Conservation (phyloP, 2,888 invertebrate genomes). For the Apotomis betuletana region DNA sequence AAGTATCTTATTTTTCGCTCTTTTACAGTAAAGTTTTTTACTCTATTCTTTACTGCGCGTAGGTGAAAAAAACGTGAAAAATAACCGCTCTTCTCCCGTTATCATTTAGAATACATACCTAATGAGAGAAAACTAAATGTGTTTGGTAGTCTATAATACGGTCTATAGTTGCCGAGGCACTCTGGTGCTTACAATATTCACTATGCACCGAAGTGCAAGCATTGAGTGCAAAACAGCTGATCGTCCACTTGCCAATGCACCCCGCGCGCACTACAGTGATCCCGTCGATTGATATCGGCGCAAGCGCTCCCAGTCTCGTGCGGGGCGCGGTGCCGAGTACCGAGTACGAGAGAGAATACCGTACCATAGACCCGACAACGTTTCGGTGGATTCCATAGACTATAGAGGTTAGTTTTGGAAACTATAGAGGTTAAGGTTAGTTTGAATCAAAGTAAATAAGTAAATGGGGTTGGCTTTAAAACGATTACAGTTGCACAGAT, state of each 20-base stretch:
- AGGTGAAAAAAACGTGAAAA: too few relatives aligned
- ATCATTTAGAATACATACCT: too few relatives aligned
- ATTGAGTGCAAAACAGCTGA: conserved; percentile 19
- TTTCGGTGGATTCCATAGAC: not conserved
- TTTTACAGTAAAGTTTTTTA: too few relatives aligned
- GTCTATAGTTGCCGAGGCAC: too few relatives aligned
- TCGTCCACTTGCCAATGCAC: conserved; percentile 17
- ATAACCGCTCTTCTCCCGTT: too few relatives aligned
- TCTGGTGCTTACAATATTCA: not conserved
- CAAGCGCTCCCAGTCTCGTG: conserved; percentile 36
- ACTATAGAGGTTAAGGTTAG: not conserved
- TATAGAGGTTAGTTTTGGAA: conserved; percentile 1
- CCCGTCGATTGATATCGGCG: conserved; percentile 36
- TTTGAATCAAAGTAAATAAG: too few relatives aligned
- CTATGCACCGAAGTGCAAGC: not conserved
- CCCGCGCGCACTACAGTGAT: conserved; percentile 20
- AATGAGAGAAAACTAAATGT: too few relatives aligned
- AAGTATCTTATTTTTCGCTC: too few relatives aligned
- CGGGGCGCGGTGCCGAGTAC: conserved; percentile 16
- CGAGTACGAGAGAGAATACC: not conserved
- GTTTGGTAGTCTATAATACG: too few relatives aligned
- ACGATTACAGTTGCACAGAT: too few relatives aligned
- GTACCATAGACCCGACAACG: not conserved
- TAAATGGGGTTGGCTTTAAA: too few relatives aligned
- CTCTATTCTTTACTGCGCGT: too few relatives aligned